Evolutionary conservation across 2,113 vertebrate genomes (phyloP).

Genomic region (Trichechus manatus): DNA sequence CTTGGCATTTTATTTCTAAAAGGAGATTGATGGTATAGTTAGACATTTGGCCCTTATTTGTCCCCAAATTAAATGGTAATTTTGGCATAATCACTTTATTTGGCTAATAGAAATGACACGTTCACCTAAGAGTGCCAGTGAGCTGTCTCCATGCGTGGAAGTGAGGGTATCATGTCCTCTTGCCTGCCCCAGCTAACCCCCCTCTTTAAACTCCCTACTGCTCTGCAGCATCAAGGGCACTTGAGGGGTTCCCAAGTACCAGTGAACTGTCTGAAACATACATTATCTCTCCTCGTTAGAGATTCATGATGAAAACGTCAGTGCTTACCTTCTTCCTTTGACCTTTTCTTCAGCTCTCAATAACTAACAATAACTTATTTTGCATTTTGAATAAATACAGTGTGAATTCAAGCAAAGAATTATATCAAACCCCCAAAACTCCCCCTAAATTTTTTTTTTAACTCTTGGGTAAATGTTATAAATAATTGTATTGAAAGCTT

Average conservation of each 20-base stretch:
- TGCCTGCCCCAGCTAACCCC: background rate
- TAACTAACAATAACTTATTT: background rate
- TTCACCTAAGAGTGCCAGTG: background rate
- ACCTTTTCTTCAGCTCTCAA: background rate
- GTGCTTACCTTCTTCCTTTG: background rate
- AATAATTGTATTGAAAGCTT: background rate
- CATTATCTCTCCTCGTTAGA: background rate
- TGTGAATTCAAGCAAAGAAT: background rate
- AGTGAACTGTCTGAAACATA: background rate
- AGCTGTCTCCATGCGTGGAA: background rate
- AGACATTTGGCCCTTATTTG: background rate
- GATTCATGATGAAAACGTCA: background rate
- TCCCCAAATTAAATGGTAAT: background rate
- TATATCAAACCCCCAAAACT: background rate
- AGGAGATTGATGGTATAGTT: background rate
- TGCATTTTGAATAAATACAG: background rate
- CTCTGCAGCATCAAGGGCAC: background rate
- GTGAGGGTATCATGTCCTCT: background rate
- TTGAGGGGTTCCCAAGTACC: background rate
- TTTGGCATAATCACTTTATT: background rate
- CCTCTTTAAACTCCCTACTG: background rate
- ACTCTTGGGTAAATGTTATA: background rate
- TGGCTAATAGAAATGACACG: background rate
- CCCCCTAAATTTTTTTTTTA: background rate
- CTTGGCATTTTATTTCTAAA: slow-evolving; percentile 36